These are phyloP conservation scores for Hydractinia echinata DNA, from an alignment of 30 jellyfish, hydroid and myxozoan species.

Conservation along the genomic window DNA sequence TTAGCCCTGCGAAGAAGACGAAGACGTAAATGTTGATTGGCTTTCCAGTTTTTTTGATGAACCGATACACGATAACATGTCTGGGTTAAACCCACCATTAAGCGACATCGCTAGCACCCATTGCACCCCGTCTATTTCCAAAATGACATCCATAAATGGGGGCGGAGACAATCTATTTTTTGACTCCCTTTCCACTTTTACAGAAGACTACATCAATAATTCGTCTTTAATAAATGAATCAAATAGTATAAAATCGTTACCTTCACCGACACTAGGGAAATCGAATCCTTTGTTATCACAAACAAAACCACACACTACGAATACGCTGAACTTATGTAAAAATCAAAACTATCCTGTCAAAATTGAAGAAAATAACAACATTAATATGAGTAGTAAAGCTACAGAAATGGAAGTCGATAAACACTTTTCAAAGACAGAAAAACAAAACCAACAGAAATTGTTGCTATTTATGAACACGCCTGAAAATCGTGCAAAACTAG, in stretches of 20 bases:
- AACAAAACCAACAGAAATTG: conserved; percentile 29
- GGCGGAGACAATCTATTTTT: conserved; percentile 8
- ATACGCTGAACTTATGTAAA: not conserved
- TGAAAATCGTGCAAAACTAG: conserved; percentile 46
- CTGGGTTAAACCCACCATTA: conserved; percentile 81
- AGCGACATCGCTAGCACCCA: conserved; percentile 43
- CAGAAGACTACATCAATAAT: conserved; percentile 20
- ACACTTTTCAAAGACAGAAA: conserved; percentile 20
- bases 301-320: not conserved
- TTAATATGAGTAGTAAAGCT: not conserved
- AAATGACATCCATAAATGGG: conserved; percentile 14
- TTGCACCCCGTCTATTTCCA: conserved; percentile 33
- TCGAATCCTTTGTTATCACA: conserved; percentile 25
- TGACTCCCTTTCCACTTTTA: conserved; percentile 28
- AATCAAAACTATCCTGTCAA: not conserved
- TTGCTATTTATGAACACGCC: conserved; percentile 48
- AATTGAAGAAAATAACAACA: conserved; percentile 19
- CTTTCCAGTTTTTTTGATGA: conserved; percentile 90
- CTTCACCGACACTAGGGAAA: conserved; percentile 32
- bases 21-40: conserved; percentile 94
- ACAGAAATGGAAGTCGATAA: conserved; percentile 27
- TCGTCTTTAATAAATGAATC: not conserved
- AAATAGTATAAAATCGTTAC: not conserved
- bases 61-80: conserved; percentile 74
- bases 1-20: conserved; percentile 78